phyloP scores from a whole-genome alignment of 2,113 vertebrate species.

The Spea bombifrons region DNA sequence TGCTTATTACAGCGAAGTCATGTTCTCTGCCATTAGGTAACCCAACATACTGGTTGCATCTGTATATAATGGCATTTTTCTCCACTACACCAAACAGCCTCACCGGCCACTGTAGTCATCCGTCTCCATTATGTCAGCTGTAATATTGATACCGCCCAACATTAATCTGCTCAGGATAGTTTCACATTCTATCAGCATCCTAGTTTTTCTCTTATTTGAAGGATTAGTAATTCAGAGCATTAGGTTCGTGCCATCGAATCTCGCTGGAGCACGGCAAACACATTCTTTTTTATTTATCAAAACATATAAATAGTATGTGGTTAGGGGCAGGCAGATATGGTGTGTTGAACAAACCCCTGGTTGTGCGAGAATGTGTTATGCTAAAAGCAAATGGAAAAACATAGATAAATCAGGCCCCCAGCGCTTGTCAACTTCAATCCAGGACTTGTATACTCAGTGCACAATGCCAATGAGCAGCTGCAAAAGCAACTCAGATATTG shows the following conservation, averaged over 20 bases:
- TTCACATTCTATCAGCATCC: not conserved
- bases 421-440: no score
- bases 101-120: not conserved
- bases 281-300: not conserved
- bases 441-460: no score
- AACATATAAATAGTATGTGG: not conserved
- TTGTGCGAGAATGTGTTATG: no score
- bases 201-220: not conserved
- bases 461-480: no score
- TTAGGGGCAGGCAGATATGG: not conserved
- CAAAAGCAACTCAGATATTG: no score
- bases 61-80: no score
- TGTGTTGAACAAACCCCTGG: no score
- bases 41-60: no score
- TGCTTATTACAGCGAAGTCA: no score
- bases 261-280: not conserved
- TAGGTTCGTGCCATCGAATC: not conserved
- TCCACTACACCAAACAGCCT: not conserved
- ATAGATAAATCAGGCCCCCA: no score
- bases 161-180: not conserved
- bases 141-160: not conserved
- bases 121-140: not conserved
- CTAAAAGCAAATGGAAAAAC: no score
- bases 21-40: no score
- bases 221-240: not conserved